These are phyloP conservation scores for Ischnura elegans DNA, from an alignment of 2,888 invertebrate genomes.

Conservation along the genomic window DNA sequence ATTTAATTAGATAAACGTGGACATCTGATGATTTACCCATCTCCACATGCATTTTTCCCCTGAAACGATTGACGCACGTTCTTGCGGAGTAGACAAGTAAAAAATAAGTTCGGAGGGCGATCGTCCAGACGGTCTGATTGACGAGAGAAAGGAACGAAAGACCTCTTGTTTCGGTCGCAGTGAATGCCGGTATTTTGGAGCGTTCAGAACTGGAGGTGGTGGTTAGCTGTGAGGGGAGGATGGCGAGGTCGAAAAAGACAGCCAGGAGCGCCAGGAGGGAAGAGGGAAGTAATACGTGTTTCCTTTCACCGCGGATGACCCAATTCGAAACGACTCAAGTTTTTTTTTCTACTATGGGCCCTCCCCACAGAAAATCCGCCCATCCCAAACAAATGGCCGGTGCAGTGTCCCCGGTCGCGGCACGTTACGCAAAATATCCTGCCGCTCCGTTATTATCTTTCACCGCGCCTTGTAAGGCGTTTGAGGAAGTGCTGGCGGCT, in stretches of 20 bases:
- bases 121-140: too few species aligned
- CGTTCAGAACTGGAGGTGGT: neutral
- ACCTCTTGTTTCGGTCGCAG: too few species aligned
- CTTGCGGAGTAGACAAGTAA: too few species aligned
- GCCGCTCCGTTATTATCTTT: neutral
- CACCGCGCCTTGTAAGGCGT: too few species aligned
- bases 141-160: neutral
- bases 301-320: slow-evolving; percentile 19
- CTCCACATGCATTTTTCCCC: too few species aligned
- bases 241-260: neutral
- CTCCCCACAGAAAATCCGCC: neutral
- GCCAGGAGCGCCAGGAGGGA: neutral
- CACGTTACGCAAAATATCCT: neutral
- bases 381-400: neutral
- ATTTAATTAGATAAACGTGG: too few species aligned
- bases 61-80: too few species aligned
- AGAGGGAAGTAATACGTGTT: neutral
- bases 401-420: neutral
- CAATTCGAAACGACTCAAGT: neutral
- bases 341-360: neutral
- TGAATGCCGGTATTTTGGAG: neutral
- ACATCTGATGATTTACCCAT: too few species aligned
- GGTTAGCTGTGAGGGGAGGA: neutral
- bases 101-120: too few species aligned
- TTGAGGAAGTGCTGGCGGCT: too few species aligned